Percentiles rank a stretch among this genome's conserved stretches.
Conservation (phyloP, 2,797 vertebrate species). For the Furcifer pardalis region DNA sequence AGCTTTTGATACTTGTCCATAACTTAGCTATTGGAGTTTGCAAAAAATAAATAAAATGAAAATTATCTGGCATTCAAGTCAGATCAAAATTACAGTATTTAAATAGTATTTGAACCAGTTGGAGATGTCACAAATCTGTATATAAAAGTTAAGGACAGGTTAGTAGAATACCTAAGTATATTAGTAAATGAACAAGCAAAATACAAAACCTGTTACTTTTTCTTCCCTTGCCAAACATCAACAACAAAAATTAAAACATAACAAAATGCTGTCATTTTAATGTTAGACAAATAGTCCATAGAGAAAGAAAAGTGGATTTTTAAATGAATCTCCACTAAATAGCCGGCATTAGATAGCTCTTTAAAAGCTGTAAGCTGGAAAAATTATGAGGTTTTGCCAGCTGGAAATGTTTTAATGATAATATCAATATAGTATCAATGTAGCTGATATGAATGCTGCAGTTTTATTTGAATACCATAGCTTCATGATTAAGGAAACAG, state of each 20-base stretch:
- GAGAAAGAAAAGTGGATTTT: not conserved
- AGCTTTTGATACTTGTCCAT: not conserved
- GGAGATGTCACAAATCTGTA: too few relatives aligned
- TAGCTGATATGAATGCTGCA: rapidly evolving
- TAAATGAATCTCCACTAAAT: not conserved
- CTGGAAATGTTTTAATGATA: too few relatives aligned
- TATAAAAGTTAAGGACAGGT: too few relatives aligned
- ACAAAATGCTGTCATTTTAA: not conserved
- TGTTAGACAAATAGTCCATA: not conserved
- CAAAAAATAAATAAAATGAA: not conserved
- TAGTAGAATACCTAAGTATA: too few relatives aligned
- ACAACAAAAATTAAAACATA: not conserved
- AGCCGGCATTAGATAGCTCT: not conserved
- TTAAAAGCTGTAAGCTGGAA: constrained; percentile 15
- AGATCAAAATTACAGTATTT: not conserved
- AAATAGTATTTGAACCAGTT: not conserved
- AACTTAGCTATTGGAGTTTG: too few relatives aligned
- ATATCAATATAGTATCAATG: too few relatives aligned
- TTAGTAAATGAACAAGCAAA: too few relatives aligned
- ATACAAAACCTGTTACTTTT: too few relatives aligned
- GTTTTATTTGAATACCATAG: not conserved
- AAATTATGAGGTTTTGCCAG: not conserved
- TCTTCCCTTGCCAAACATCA: not conserved
- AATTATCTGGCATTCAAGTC: not conserved
- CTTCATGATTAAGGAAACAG: not conserved